phyloP scores from a whole-genome alignment of 1,140 invertebrate genomes.

The Bicyclus anynana region DNA sequence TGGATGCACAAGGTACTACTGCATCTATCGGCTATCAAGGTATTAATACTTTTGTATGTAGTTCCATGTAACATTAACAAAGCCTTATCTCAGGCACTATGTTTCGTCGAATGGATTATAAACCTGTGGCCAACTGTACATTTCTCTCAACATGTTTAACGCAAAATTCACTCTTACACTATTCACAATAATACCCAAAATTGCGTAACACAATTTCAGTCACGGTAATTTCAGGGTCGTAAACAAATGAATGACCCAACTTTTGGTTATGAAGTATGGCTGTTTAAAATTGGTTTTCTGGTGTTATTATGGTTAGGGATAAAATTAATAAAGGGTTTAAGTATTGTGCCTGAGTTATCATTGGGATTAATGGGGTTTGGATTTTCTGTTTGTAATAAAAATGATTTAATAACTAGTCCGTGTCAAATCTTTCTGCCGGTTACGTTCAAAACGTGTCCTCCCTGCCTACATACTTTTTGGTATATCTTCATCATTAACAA shows the following conservation, averaged over 20 bases:
- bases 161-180: not conserved
- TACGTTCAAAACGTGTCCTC: no score
- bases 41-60: not conserved
- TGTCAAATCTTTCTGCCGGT: no score
- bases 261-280: constrained; percentile 10
- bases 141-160: not conserved
- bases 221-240: constrained; percentile 7
- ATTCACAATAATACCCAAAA: constrained; percentile 4
- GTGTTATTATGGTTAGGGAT: constrained; percentile 3
- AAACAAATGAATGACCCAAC: constrained; percentile 15
- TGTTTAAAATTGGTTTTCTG: constrained; percentile 13
- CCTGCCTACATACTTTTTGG: no score
- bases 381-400: not conserved
- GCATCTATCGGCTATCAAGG: no score
- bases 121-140: constrained; percentile 1
- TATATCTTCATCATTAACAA: no score
- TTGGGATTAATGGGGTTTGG: not conserved
- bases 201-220: not conserved
- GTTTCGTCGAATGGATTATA: not conserved
- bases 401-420: not conserved
- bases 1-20: no score
- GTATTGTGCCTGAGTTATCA: not conserved
- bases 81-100: not conserved
- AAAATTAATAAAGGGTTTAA: not conserved
- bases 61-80: no score